Conservation (phyloP, 2,888 invertebrate species). For the Melangyna quadrimaculata region DNA sequence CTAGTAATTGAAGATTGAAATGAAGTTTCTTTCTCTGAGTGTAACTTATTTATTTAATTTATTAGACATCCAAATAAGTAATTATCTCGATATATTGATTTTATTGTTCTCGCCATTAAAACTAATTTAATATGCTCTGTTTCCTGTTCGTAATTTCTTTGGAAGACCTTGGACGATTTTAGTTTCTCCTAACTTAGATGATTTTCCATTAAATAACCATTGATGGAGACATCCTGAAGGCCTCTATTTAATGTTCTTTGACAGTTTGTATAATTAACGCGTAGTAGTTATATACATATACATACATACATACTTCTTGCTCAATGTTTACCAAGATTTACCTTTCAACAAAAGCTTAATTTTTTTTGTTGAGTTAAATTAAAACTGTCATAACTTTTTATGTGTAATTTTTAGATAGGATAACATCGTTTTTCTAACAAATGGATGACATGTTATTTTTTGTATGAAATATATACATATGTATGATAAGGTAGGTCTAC, state of each 20-base stretch:
- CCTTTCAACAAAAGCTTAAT: not conserved
- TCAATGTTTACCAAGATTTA: not conserved
- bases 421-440: not conserved
- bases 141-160: not conserved
- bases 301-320: not conserved
- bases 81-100: too few species aligned
- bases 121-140: not conserved
- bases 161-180: too few species aligned
- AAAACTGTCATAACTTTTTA: not conserved
- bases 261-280: not conserved
- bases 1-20: too few species aligned
- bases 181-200: too few species aligned
- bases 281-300: not conserved
- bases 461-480: not conserved
- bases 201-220: not conserved
- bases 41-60: too few species aligned
- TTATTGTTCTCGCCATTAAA: not conserved
- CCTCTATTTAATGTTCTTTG: not conserved
- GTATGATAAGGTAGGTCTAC: not conserved
- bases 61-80: too few species aligned
- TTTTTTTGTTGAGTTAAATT: not conserved
- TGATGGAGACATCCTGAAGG: not conserved
- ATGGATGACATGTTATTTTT: not conserved
- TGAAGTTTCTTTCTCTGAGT: too few species aligned
- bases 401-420: not conserved